Percentiles rank a stretch among this genome's conserved stretches.
Conservation (phyloP, 2,113 vertebrate species). For the Anarhynchus alexandrinus region DNA sequence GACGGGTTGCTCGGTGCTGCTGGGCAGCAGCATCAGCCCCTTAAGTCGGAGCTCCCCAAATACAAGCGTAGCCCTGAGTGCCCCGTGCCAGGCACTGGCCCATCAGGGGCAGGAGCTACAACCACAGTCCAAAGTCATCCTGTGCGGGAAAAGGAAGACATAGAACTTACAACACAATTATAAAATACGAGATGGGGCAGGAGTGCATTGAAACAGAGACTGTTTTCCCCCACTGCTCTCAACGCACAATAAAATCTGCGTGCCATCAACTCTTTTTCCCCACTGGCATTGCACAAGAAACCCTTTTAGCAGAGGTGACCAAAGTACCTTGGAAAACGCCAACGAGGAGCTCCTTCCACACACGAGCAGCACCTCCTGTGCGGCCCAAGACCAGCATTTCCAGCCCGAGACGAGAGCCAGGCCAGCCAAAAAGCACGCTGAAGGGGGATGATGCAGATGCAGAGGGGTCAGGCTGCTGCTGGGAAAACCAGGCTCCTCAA, state of each 20-base stretch:
- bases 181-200: fast-evolving
- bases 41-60: not conserved
- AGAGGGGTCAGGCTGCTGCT: not conserved
- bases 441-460: not conserved
- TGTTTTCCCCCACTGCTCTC: not conserved
- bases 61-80: not conserved
- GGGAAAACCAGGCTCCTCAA: not conserved
- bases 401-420: not conserved
- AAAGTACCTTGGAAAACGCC: not conserved
- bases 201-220: not conserved
- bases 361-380: fast-evolving
- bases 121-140: not conserved
- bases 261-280: not conserved
- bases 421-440: not conserved
- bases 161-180: not conserved
- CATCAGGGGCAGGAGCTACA: fast-evolving
- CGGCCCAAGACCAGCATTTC: not conserved
- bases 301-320: not conserved
- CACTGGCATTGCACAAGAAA: not conserved
- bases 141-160: not conserved
- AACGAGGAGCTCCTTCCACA: not conserved
- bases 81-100: not conserved
- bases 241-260: not conserved
- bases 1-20: not conserved
- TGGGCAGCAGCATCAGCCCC: not conserved